These are phyloP conservation scores for Spodoptera exigua DNA, from an alignment of 2,888 invertebrate genomes.

Conservation along the genomic window DNA sequence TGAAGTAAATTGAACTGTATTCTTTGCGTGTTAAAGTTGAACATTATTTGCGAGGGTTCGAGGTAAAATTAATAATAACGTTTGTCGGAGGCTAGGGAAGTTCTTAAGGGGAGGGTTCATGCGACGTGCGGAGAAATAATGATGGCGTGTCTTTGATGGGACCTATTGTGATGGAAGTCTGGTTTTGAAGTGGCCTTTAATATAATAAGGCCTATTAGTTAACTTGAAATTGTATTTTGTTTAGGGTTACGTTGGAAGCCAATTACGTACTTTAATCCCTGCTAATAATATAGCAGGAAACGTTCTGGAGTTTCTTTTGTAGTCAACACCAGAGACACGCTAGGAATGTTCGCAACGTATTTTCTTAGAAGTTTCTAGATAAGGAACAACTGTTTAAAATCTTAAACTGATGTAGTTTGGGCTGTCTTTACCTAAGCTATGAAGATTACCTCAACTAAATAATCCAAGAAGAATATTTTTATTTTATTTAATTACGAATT, in stretches of 20 bases:
- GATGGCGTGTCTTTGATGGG: constrained; percentile 76
- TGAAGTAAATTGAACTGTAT: constrained; percentile 72
- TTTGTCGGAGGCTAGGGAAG: constrained; percentile 68
- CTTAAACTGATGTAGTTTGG: too few relatives aligned
- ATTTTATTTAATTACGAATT: too few relatives aligned
- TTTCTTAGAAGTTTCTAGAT: too few relatives aligned
- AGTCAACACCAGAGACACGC: constrained; percentile 20
- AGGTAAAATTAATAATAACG: constrained; percentile 80
- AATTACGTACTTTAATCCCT: constrained; percentile 51
- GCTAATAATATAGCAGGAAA: constrained; percentile 25
- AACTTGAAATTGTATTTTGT: constrained; percentile 67
- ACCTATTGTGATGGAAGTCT: constrained; percentile 70
- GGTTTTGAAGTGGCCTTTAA: constrained; percentile 75
- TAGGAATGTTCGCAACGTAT: neutral
- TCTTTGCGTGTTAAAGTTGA: constrained; percentile 63
- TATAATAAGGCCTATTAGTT: constrained; percentile 74
- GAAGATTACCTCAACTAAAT: too few relatives aligned
- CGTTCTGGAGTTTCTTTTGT: constrained; percentile 36
- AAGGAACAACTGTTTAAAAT: too few relatives aligned
- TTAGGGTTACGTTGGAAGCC: constrained; percentile 50
- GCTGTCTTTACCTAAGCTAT: too few relatives aligned
- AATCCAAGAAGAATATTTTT: too few relatives aligned
- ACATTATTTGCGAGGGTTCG: constrained; percentile 59
- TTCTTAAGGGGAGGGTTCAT: constrained; percentile 78
- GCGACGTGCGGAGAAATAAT: constrained; percentile 69